Conservation (phyloP, 2,888 invertebrate species). For the Iselma pallidipennis region DNA sequence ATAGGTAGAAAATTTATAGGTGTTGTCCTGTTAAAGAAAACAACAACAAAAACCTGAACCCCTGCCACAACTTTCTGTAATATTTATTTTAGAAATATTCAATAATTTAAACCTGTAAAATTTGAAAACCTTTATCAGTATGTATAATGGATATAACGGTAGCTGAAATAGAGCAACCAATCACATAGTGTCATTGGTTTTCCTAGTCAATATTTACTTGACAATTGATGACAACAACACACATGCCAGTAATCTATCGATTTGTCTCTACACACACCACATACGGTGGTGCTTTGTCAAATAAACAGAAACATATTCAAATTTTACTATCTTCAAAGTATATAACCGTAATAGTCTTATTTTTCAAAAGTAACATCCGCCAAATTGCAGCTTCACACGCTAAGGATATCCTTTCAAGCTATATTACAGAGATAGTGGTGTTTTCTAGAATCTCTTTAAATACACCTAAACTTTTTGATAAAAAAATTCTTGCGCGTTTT, state of each 20-base stretch:
- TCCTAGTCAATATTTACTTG: slow-evolving; percentile 20
- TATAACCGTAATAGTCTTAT: background rate
- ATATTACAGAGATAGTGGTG: background rate
- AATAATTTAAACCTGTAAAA: no score
- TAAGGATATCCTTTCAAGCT: background rate
- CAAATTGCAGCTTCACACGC: background rate
- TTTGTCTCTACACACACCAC: slow-evolving; percentile 5
- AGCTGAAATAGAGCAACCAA: slow-evolving; percentile 11
- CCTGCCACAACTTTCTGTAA: background rate
- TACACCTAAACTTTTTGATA: no score
- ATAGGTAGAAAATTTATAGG: background rate
- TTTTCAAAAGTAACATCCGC: background rate
- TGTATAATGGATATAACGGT: no score
- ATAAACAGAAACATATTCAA: background rate
- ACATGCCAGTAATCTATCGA: slow-evolving; percentile 22
- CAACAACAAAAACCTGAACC: background rate
- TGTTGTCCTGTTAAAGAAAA: background rate
- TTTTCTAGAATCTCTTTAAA: background rate
- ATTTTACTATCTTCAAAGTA: no score
- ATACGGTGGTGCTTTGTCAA: no score
- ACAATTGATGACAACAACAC: slow-evolving; percentile 23
- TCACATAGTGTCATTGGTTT: slow-evolving; percentile 22
- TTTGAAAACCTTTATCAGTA: no score
- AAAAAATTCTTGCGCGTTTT: no score
- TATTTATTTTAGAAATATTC: background rate